Evolutionary conservation across 2,888 invertebrate genomes (phyloP).

Genomic region (Protonemura montana): DNA sequence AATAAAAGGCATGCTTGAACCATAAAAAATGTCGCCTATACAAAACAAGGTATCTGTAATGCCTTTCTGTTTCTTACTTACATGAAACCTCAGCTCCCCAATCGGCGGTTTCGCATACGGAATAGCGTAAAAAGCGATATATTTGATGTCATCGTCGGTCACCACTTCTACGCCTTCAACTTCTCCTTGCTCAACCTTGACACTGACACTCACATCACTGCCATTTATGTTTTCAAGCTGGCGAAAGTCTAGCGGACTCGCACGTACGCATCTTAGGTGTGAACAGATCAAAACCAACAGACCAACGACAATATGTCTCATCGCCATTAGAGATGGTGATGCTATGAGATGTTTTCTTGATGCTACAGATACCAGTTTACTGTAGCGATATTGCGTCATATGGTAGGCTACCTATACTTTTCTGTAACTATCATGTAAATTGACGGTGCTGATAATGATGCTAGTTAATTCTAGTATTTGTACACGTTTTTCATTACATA

Average conservation of each 20-base stretch:
- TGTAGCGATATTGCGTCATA: neutral
- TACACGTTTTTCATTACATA: neutral
- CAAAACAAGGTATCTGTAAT: no score
- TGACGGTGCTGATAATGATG: neutral
- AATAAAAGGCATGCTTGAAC: no score
- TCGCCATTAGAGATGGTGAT: neutral
- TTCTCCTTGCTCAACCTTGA: constrained; percentile 14
- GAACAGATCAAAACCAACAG: neutral
- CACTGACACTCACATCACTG: constrained; percentile 12
- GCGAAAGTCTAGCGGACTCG: neutral
- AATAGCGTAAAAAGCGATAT: neutral
- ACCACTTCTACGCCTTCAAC: neutral
- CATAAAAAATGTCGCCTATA: no score
- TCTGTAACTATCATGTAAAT: neutral
- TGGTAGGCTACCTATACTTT: neutral
- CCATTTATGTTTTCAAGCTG: neutral
- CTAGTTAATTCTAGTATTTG: neutral
- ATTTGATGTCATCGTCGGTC: neutral
- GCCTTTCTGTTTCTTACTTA: no score
- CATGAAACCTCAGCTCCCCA: constrained; percentile 1
- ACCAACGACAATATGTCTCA: neutral
- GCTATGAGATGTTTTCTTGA: neutral
- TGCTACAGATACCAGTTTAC: neutral
- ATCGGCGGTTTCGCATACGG: constrained; percentile 26
- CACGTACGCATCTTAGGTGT: neutral